These are phyloP conservation scores for Protobothrops mucrosquamatus DNA, from an alignment of 2,113 vertebrate genomes.

Conservation along the genomic window DNA sequence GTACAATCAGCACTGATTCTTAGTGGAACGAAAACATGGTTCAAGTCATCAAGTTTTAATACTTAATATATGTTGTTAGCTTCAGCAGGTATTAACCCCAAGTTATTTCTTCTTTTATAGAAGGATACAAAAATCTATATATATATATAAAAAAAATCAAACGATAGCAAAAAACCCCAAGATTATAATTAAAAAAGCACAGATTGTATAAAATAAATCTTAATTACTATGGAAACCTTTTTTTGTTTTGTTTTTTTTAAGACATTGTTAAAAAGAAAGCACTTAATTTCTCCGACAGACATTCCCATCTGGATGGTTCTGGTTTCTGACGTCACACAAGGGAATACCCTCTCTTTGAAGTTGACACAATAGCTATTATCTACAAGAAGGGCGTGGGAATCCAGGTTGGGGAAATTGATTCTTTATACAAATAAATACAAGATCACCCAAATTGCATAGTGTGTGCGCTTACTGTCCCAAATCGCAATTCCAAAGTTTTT, in stretches of 20 bases:
- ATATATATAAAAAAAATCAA: conserved; percentile 73
- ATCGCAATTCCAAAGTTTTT: conserved; percentile 71
- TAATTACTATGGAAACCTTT: conserved; percentile 68
- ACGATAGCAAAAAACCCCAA: conserved; percentile 72
- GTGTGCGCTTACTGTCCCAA: conserved; percentile 78
- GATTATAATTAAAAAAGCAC: conserved; percentile 80
- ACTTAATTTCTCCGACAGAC: conserved; percentile 70
- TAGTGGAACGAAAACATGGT: conserved; percentile 65
- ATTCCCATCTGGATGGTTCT: conserved; percentile 61
- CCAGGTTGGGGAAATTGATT: conserved; percentile 68
- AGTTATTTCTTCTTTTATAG: conserved; percentile 67
- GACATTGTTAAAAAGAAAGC: conserved; percentile 75
- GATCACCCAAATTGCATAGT: conserved; percentile 88
- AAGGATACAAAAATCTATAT: conserved; percentile 78
- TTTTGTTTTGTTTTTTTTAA: conserved; percentile 41
- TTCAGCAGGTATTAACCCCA: conserved; percentile 75
- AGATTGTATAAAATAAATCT: conserved; percentile 78
- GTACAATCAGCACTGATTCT: conserved; percentile 35
- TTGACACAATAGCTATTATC: conserved; percentile 60
- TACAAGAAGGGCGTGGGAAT: conserved; percentile 41
- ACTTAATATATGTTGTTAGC: conserved; percentile 75
- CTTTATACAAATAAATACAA: conserved; percentile 84
- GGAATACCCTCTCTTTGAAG: conserved; percentile 62
- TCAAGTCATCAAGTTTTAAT: conserved; percentile 75
- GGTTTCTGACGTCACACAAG: conserved; percentile 68